A percentile compares a stretch with the other conserved stretches of the same genome.
Conservation (phyloP, 1,140 invertebrate species). For the Brachystomella parvula region DNA sequence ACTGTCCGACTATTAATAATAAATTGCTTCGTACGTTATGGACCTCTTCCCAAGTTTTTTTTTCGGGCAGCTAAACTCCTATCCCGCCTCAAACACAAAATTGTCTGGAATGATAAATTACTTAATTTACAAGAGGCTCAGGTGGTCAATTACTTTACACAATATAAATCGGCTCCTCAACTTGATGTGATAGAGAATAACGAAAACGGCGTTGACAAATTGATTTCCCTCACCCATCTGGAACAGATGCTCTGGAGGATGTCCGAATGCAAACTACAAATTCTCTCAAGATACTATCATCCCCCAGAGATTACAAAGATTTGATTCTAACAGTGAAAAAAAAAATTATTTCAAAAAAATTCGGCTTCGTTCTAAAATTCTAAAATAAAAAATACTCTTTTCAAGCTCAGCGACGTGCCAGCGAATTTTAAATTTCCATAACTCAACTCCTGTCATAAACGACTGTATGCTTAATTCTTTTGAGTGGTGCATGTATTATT, state of each 20-base stretch:
- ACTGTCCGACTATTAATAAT: not conserved
- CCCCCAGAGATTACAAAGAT: not conserved
- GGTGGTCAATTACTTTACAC: constrained; percentile 39
- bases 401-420: too few species aligned
- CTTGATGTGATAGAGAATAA: constrained; percentile 26
- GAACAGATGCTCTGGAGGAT: not conserved
- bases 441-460: too few species aligned
- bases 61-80: not conserved
- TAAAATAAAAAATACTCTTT: too few species aligned
- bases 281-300: not conserved
- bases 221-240: constrained; percentile 16
- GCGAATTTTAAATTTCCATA: too few species aligned
- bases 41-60: not conserved
- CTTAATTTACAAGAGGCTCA: constrained; percentile 39
- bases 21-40: constrained; percentile 4
- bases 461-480: too few species aligned
- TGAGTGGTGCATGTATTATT: too few species aligned
- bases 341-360: not conserved
- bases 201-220: constrained; percentile 37
- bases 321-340: not conserved
- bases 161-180: constrained; percentile 39
- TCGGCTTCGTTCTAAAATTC: not conserved
- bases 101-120: constrained; percentile 39
- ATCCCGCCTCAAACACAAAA: constrained; percentile 19
- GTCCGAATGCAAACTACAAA: not conserved